phyloP scores from a whole-genome alignment of 2,797 vertebrate genomes.

The Rousettus madagascariensis region DNA sequence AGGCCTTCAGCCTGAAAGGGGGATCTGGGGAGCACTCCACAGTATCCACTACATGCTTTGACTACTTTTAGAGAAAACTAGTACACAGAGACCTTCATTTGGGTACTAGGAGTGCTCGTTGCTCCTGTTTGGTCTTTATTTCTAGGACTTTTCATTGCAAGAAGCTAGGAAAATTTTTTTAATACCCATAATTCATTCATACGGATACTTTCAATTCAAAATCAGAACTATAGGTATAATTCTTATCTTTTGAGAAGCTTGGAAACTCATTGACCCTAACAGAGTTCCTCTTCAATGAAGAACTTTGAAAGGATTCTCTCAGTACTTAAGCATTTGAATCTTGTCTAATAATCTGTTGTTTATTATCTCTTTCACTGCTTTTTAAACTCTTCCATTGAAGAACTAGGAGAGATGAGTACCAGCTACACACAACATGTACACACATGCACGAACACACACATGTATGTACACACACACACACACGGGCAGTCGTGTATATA shows the following conservation, averaged over 20 bases:
- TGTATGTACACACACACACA: neutral
- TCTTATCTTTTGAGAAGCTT: neutral
- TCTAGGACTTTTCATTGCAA: neutral
- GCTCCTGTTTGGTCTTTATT: neutral
- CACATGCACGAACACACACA: neutral
- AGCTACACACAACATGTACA: neutral
- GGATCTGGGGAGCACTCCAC: neutral
- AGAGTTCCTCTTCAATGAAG: conserved; percentile 23
- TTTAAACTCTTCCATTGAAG: conserved; percentile 16
- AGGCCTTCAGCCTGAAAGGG: neutral
- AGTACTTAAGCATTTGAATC: neutral
- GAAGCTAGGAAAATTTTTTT: neutral
- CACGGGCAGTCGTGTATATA: neutral
- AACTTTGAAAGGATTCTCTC: neutral
- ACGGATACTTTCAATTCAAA: neutral
- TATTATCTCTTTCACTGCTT: neutral
- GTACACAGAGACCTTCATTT: neutral
- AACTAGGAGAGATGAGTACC: neutral
- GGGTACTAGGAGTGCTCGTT: neutral
- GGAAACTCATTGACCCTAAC: neutral
- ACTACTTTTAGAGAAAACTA: neutral
- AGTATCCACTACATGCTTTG: neutral
- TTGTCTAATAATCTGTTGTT: neutral
- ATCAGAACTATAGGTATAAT: neutral
- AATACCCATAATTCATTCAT: neutral